Conservation (phyloP, 2,797 vertebrate species). For the Telmatherina bonti region DNA sequence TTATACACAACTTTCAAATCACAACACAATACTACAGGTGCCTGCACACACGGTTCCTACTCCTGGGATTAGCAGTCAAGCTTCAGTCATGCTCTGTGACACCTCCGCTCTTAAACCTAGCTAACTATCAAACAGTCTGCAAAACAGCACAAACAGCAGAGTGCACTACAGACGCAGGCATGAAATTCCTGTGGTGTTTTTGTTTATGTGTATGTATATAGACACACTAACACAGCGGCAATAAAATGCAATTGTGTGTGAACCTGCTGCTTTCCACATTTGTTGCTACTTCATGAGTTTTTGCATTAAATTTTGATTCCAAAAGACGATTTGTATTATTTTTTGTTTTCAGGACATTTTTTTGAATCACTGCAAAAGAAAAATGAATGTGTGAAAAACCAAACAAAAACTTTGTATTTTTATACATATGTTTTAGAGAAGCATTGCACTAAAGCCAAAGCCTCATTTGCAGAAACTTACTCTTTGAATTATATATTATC, state of each 20-base stretch:
- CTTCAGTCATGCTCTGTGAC: constrained; percentile 4
- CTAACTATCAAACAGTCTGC: not conserved
- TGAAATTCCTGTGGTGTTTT: constrained; percentile 4
- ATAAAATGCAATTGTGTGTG: not conserved
- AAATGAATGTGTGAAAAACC: not conserved
- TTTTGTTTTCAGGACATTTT: not conserved
- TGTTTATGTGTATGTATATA: constrained; percentile 1
- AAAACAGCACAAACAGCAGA: not conserved
- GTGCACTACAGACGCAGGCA: not conserved
- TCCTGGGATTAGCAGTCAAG: constrained; percentile 3
- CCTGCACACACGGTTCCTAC: not conserved
- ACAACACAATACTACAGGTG: not conserved
- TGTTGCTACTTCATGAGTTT: not conserved
- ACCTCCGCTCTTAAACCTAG: constrained; percentile 15
- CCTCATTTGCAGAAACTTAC: constrained; percentile 77
- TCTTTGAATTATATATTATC: too few species aligned
- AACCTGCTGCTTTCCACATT: constrained; percentile 4
- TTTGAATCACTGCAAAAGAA: not conserved
- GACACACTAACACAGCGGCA: not conserved
- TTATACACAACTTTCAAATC: not conserved
- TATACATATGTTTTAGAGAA: too few species aligned
- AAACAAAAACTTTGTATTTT: not conserved
- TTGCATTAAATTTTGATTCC: not conserved
- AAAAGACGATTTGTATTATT: not conserved
- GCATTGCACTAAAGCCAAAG: constrained; percentile 59